Evolutionary conservation across 2,888 invertebrate genomes (phyloP), one percentile per base, ranked within the genome.

Genomic region (Resseliella maxima): DNA sequence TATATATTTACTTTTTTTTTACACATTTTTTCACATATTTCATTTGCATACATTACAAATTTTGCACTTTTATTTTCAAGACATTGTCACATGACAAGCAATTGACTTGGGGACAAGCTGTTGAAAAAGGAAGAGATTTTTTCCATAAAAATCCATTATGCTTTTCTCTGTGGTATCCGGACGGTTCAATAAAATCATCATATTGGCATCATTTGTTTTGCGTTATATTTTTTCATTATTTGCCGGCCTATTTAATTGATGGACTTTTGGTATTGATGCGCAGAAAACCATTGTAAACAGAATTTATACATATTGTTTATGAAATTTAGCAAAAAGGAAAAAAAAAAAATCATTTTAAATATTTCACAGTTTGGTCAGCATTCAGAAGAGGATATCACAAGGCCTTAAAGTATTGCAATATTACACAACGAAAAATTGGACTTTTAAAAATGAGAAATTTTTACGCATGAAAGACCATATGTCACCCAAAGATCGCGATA

Each of bases 61-160:
- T 41, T 41, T 41, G 6, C 46, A 15, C 46, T 59, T 59, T 59
- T 50, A 27, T 2, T 8, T 86, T 46, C 86, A 64, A 96, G 87
- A 95, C 96, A 8, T 93, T 95, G 31, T 95, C 96, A 0, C 93
- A 93, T 10, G 93, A 95, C 81, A 95, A 97, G 88, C 94, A 96
- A 0, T 90, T 98, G 83, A 95, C 95, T 0, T 99, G 99, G 99
- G 95, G 95, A 0, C 93, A 94, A 86, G 94, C 96, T 72, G 92
- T 98, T 87, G 94, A 94, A 86, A 92, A 93, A 87, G 95, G 94
- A 38, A 92, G 92, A 0, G 89, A 92, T 86, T 92, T 93, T 88
- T 92, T 94, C 0, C 92, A 94, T 87, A 93, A 94, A 88, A 94
- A 94, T 88, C 97, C 97, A 0, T 94, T 96, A 89, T 94, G 95